These are phyloP conservation scores for Nerophis lumbriciformis DNA, from an alignment of 2,113 vertebrate species.

Conservation along the genomic window DNA sequence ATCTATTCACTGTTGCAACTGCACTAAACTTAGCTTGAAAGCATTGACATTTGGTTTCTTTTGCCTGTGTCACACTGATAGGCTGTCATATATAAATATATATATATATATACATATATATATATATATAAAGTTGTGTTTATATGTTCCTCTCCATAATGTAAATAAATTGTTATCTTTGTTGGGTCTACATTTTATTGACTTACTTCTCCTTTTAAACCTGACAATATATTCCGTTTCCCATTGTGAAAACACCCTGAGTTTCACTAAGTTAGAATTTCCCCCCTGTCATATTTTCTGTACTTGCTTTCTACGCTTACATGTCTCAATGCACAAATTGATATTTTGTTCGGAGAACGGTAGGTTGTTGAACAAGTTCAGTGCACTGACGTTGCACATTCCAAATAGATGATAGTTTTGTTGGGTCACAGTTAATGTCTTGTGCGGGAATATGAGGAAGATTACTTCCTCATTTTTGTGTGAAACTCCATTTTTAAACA, in stretches of 20 bases:
- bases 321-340: not conserved
- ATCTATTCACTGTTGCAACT: not conserved
- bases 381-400: not conserved
- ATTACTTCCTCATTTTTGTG: conserved; percentile 34
- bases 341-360: not conserved
- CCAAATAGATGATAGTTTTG: not conserved
- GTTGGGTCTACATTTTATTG: conserved; percentile 1
- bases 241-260: conserved; percentile 22
- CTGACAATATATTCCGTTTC: conserved; percentile 6
- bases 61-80: conserved; percentile 1
- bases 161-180: conserved; percentile 39
- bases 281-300: conserved; percentile 12
- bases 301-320: not conserved
- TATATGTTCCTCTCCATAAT: conserved; percentile 1
- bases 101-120: not conserved
- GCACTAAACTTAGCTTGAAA: not conserved
- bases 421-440: not conserved
- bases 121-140: not conserved
- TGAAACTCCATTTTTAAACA: not conserved
- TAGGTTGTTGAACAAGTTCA: conserved; percentile 28
- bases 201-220: not conserved
- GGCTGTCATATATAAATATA: not conserved
- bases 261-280: conserved; percentile 42
- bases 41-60: not conserved
- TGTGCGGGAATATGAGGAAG: conserved; percentile 5